Evolutionary conservation across 2,888 invertebrate genomes (phyloP).

Genomic region (Dasypogon diadema): DNA sequence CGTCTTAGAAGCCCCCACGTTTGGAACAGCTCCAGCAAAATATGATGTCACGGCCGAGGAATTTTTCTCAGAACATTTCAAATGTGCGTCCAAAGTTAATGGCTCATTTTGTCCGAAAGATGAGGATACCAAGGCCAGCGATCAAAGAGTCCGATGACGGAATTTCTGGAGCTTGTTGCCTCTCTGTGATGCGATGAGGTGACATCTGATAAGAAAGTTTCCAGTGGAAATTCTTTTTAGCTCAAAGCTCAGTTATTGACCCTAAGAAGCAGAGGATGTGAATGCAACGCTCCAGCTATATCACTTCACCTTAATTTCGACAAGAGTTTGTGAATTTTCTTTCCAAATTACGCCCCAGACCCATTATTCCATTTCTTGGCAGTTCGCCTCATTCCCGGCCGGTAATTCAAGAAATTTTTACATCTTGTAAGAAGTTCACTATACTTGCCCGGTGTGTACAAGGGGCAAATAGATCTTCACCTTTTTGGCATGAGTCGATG

Average conservation of each 20-base stretch:
- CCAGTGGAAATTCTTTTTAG: background rate
- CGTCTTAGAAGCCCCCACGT: background rate
- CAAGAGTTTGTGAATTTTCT: slow-evolving; percentile 2
- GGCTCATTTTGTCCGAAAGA: slow-evolving; percentile 12
- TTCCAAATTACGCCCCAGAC: slow-evolving; percentile 3
- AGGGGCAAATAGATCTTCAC: slow-evolving; percentile 13
- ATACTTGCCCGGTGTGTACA: background rate
- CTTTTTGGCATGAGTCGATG: background rate
- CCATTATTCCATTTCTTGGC: slow-evolving; percentile 8
- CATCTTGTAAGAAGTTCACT: background rate
- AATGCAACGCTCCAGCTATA: background rate
- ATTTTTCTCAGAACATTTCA: slow-evolving; percentile 20
- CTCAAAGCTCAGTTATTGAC: background rate
- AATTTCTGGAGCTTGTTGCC: slow-evolving; percentile 17
- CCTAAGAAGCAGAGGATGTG: background rate
- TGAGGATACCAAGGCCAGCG: background rate
- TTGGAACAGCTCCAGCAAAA: background rate
- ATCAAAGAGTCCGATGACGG: slow-evolving; percentile 29
- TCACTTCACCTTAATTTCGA: slow-evolving; percentile 10
- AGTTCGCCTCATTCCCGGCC: background rate
- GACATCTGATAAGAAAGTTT: slow-evolving; percentile 37
- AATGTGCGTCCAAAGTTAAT: slow-evolving; percentile 22
- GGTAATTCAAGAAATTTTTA: slow-evolving; percentile 12
- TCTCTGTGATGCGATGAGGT: background rate
- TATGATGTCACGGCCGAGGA: background rate